Percentiles rank a stretch among this genome's conserved stretches.
Evolutionary conservation across 2,888 invertebrate genomes (phyloP).

Genomic region (Ennomos quercinarius): DNA sequence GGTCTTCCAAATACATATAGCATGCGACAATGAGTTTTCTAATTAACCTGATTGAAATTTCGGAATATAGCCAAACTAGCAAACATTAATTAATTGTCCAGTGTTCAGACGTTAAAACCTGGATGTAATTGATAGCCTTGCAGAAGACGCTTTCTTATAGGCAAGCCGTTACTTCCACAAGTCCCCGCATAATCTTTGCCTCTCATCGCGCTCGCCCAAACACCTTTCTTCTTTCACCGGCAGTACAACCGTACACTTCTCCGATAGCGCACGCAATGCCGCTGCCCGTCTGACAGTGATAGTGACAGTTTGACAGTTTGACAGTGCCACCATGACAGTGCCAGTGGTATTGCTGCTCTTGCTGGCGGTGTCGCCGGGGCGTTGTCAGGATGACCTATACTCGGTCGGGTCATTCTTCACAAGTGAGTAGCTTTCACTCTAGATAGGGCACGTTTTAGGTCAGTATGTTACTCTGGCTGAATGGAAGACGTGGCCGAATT

Average conservation of each 20-base stretch:
- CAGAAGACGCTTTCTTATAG: constrained; percentile 3
- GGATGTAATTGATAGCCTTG: constrained; percentile 2
- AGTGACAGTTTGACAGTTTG: constrained; percentile 57
- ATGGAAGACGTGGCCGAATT: constrained; percentile 24
- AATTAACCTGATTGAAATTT: no score
- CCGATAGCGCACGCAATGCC: constrained; percentile 64
- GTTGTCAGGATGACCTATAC: constrained; percentile 88
- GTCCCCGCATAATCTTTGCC: constrained; percentile 36
- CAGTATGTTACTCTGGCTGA: constrained; percentile 27
- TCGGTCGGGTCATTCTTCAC: constrained; percentile 93
- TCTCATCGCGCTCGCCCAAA: constrained; percentile 42
- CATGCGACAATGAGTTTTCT: no score
- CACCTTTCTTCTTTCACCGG: constrained; percentile 69
- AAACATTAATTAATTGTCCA: no score
- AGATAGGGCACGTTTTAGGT: constrained; percentile 28
- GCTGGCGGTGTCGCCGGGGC: constrained; percentile 49
- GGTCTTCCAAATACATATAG: no score
- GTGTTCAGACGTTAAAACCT: no score
- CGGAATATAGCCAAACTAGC: no score
- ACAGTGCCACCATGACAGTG: constrained; percentile 69
- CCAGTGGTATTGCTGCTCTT: constrained; percentile 55
- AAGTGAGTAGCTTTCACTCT: constrained; percentile 81
- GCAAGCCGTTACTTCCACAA: constrained; percentile 6
- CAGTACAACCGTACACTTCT: constrained; percentile 61
- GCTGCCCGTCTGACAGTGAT: constrained; percentile 43